Evolutionary conservation across 2,113 vertebrate species (phyloP), one percentile per base, ranked within the genome.

Genomic region (Dasypus novemcinctus): DNA sequence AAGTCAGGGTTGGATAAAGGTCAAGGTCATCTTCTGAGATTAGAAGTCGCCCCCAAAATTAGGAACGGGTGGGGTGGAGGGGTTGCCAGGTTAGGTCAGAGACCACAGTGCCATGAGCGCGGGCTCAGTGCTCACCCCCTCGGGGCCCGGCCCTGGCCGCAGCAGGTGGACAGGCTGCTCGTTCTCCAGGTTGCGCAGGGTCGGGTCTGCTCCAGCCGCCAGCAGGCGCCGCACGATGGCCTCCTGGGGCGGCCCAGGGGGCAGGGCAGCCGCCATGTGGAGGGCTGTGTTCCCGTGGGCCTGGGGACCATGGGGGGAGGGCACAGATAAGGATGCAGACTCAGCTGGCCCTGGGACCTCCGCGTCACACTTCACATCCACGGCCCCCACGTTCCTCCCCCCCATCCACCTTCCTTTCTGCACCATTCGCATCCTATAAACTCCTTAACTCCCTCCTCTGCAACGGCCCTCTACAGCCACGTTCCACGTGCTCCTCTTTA

Each of bases 201-300:
- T 99, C 18, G 99, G 99, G 95, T 99, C 99, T 0, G 98, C 99
- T 52, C 99, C 99, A 46, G 92, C 97, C n/a, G 96, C 97, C 93
- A 99, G 98, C 93, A 99, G 98, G 81, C 98, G 97, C 59, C 97
- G 98, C 89, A 99, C 98, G 20, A 99, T 98, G 71, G 99, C 98
- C 95, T 98, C 98, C 95, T 99, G 99, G 81, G 98, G 93, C 0
- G 96, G 98, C 92, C 98, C 98, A 15, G 98, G 97, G 46, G 99
- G 99, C 68, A 99, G 98, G 87, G 99, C 99, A 0, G 99, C 99
- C 0, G 99, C 99, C 99, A 99, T 99, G 98, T 99, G 99, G 85
- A 99, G 98, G 8, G 99, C 99, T 0, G 99, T 99, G 98, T 99
- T 99, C 49, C 99, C 99, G 0, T 99, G 99, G 41, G 99, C 99